Evolutionary conservation across 64 coral and sea anemone genomes (phyloP).

Genomic region (Porites australiensis): DNA sequence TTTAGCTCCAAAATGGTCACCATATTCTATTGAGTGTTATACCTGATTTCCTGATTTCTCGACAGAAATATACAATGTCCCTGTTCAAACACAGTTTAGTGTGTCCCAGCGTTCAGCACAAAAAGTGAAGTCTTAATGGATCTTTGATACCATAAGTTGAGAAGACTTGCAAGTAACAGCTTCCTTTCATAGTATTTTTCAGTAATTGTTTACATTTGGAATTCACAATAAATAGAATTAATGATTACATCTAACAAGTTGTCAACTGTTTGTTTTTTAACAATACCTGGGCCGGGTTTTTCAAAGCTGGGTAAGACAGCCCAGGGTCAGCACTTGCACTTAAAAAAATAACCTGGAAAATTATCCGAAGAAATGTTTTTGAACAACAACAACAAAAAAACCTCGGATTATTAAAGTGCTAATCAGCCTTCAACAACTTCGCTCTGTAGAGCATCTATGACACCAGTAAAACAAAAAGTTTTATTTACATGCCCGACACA

Average conservation of each 20-base stretch:
- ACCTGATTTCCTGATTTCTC: slow-evolving; percentile 14
- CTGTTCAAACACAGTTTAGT: slow-evolving; percentile 16
- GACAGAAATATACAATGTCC: neutral
- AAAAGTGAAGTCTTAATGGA: too few species aligned
- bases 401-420: neutral
- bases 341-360: neutral
- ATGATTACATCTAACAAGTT: too few species aligned
- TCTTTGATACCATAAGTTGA: too few species aligned
- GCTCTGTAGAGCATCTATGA: neutral
- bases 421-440: slow-evolving; percentile 36
- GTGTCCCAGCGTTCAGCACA: neutral
- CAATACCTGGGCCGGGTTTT: too few species aligned
- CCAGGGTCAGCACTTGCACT: too few species aligned
- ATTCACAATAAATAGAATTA: too few species aligned
- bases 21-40: slow-evolving; percentile 2
- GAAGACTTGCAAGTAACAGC: too few species aligned
- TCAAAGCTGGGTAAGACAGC: too few species aligned
- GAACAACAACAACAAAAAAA: neutral
- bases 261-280: too few species aligned
- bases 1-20: slow-evolving; percentile 19
- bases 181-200: too few species aligned
- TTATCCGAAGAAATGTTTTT: neutral
- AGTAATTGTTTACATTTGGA: too few species aligned
- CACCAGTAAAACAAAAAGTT: slow-evolving; percentile 25
- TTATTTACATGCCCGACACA: neutral